These are phyloP conservation scores for Oncorhynchus masou DNA, from an alignment of 2,113 vertebrate genomes.

Conservation along the genomic window DNA sequence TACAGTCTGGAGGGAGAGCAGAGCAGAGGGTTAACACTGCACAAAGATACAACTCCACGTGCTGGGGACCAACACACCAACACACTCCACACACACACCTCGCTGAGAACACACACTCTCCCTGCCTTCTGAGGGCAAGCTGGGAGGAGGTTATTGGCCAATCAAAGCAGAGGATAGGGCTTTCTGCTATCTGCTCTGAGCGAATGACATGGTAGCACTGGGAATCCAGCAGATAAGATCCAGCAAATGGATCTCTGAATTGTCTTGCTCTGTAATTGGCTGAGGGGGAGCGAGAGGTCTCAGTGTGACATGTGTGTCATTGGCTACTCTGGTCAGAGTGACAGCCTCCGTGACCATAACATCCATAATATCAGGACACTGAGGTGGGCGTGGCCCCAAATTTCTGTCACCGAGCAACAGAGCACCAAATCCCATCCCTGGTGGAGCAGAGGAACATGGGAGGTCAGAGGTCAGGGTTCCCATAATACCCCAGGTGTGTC, in stretches of 20 bases:
- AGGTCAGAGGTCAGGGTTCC: constrained; percentile 76
- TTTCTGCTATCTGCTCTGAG: too few species aligned
- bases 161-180: too few species aligned
- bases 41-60: constrained; percentile 94
- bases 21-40: constrained; percentile 99
- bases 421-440: constrained; percentile 77
- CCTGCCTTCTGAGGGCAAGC: constrained; percentile 11
- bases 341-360: constrained; percentile 57
- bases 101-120: constrained; percentile 49
- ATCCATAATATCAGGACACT: constrained; percentile 36
- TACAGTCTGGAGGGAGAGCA: constrained; percentile 99
- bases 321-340: constrained; percentile 59
- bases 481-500: constrained; percentile 92
- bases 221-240: background rate
- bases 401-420: constrained; percentile 53
- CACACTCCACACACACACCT: constrained; percentile 61
- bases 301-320: constrained; percentile 40
- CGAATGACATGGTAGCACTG: too few species aligned
- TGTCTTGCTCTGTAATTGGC: background rate
- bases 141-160: too few species aligned
- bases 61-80: constrained; percentile 99
- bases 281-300: constrained; percentile 36
- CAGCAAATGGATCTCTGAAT: background rate
- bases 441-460: constrained; percentile 86
- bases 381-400: constrained; percentile 56